Percentiles rank a stretch among this genome's conserved stretches.
phyloP scores from a whole-genome alignment of 2,888 invertebrate genomes.

The Andrena minutula region DNA sequence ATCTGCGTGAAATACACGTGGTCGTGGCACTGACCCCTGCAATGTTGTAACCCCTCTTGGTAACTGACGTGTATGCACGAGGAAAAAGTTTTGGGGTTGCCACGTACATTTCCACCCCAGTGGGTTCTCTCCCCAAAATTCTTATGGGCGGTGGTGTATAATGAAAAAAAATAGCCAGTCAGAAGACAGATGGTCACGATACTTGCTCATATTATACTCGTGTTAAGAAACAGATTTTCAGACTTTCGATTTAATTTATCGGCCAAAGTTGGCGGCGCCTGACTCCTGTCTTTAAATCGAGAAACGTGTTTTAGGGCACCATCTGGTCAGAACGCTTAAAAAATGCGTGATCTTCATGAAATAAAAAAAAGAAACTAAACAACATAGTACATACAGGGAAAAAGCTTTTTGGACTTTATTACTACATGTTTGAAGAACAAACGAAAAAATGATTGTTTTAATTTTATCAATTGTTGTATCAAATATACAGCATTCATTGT shows the following conservation, averaged over 20 bases:
- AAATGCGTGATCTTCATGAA: too few species aligned
- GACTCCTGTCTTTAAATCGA: neutral
- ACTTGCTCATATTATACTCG: slow-evolving; percentile 39
- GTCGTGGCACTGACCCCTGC: slow-evolving; percentile 71
- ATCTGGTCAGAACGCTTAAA: too few species aligned
- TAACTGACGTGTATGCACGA: slow-evolving; percentile 66
- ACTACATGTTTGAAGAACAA: too few species aligned
- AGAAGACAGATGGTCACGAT: slow-evolving; percentile 68
- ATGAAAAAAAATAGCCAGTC: slow-evolving; percentile 66
- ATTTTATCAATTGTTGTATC: too few species aligned
- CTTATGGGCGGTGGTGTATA: slow-evolving; percentile 60
- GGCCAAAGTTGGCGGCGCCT: neutral
- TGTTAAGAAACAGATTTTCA: slow-evolving; percentile 61
- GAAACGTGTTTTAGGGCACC: neutral
- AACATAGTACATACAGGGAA: too few species aligned
- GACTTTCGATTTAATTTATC: slow-evolving; percentile 41
- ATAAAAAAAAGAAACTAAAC: too few species aligned
- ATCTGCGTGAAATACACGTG: slow-evolving; percentile 56
- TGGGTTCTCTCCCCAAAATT: slow-evolving; percentile 53
- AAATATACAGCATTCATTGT: too few species aligned
- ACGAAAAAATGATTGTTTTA: too few species aligned
- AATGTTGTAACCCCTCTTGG: slow-evolving; percentile 59
- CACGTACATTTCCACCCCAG: slow-evolving; percentile 60
- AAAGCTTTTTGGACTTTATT: too few species aligned
- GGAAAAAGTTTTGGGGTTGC: slow-evolving; percentile 69